Base-by-base conservation (phyloP, 2,797 vertebrate species). In the Leptatherina wallacei region DNA sequence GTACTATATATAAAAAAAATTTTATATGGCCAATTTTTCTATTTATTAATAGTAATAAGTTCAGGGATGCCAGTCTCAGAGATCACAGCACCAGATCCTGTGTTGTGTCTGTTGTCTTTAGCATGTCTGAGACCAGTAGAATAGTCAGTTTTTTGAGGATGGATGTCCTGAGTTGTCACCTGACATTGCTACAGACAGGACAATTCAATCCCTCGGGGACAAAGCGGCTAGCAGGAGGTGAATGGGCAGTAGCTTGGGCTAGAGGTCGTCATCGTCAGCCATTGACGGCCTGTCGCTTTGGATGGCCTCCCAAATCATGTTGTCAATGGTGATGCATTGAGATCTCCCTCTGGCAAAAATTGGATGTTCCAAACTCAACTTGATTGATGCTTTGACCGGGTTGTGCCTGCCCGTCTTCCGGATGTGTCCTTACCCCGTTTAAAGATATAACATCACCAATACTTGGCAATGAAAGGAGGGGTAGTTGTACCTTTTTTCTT, bases 311-410 rank as follows among this genome's bases (percentile, higher is more conserved):
- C 91, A 92, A 92, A 94, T 94, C 91, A 92, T 86, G 85, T 90
- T 92, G 91, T 93, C 92, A 93, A 87, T 92, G 91, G 89, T 93
- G 91, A 95, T 93, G 80, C 85, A 93, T 92, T 24, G 80, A 90
- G 82, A 91, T 89, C 83, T 84, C 73, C 73, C 83, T 44, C 69
- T 73, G 82, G 88, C 82, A 91, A 89, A 90, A 92, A 94, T 93
- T 92, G 87, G 85, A 92, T 86, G 69, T 84, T 90, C 81, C 80
- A 85, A 92, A 91, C 84, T 85, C 47, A 65, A 33, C 54, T 81
- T 93, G 92, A 94, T 89, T 89, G 90, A 94, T 93, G 90, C 38
- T 38, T 76, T 70, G 78, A 75, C 73, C 72, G 61, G 85, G 70
- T 76, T 76, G 74, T 77, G 81, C 61, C 82, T 78, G 84, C 59